Evolutionary conservation across 1,140 invertebrate genomes (phyloP), one percentile per base, ranked within the genome.

Genomic region (Drosophila nannoptera): DNA sequence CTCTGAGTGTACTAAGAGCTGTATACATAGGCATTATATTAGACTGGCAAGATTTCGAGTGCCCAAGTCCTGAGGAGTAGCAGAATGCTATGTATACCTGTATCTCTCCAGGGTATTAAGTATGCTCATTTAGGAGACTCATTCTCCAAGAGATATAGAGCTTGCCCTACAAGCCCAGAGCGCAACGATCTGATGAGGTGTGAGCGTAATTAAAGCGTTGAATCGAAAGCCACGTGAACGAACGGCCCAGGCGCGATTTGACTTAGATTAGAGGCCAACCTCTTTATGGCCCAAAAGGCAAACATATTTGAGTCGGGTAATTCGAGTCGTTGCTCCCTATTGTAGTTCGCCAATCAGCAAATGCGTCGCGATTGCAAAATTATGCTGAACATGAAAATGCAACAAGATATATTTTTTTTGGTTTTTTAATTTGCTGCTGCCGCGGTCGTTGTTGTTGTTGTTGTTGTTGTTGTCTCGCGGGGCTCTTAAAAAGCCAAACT

Each of bases 201-300:
- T 16, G 22, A 22, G 3, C 40, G 60, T 62, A 72, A 72, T 75
- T 72, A 71, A 78, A 78, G 58, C 71, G 75, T 42, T 66, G 71
- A 66, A 74, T 78, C 75, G 74, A 50, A 56, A 50, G 60, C 71
- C 65, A 78, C 70, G 66, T 74, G 56, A 75, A 56, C 52, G 60
- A 74, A 56, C 36, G 73, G 38, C 14, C 5, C 7, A 14, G 40
- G 40, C 40, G 7, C 12, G 7, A 14, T 29, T 42, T 62, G 49
- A 43, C 58, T 50, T 58, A 43, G 69, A 64, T 69, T 46, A 55
- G 35, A 35, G 49, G 49, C 49, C 32, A 76, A 60, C 46, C 32
- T 45, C 22, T 62, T 38, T 42, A 32, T 55, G 22, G 22, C 22
- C 14, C 53, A 43, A 35, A 31, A 16, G 22, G 22, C 29, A 50